Evolutionary conservation across 35 echinoderm and acorn worm genomes (phyloP), one percentile per base, ranked within the genome.

Genomic region (Diadema setosum): DNA sequence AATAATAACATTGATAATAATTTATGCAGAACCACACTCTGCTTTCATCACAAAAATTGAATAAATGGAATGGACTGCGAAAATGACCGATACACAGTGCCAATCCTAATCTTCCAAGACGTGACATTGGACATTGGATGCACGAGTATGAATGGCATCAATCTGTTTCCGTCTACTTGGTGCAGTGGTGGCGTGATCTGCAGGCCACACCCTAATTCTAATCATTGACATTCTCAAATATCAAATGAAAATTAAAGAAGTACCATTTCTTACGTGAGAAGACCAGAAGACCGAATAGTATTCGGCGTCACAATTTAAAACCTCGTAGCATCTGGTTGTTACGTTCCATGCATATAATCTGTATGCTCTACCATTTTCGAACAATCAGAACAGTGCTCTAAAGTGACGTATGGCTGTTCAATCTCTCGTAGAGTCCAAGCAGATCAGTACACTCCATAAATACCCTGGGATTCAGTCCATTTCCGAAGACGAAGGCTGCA

Each of bases 401-500:
- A 74, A 86, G 18, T 86, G 61, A 45, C 17, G 30, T 15, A 55
- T 9, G 17, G 37, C 35, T 2, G 84, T 23, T 74, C 65, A 1
- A n/a, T 73, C 60, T 3, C 60, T 2, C n/a, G 52, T 65, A 86
- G 27, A 86, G 18, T 21, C 84, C 60, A 65, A 86, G 45, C 6
- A 86, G 41, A 42, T 69, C 31, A 1, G 39, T 27, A 59, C 64
- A 86, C 3, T 74, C 61, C 35, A 30, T 86, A 48, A 86, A 86
- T 33, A 86, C 15, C 42, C 33, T 23, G 9, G 84, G 84, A 44
- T 86, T 86, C 24, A 86, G 35, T 74, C 84, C 60, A 73, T 86
- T 86, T 5, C 69, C 40, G 46, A 39, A 86, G 2, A 86, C 84
- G 33, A 86, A 86, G 8, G 84, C 29, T 31, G 61, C 41, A 31